A percentile compares a stretch with the other conserved stretches of the same genome.
These are phyloP conservation scores for Oscheius sp. DNA, from an alignment of 2,888 invertebrate species.

Conservation along the genomic window DNA sequence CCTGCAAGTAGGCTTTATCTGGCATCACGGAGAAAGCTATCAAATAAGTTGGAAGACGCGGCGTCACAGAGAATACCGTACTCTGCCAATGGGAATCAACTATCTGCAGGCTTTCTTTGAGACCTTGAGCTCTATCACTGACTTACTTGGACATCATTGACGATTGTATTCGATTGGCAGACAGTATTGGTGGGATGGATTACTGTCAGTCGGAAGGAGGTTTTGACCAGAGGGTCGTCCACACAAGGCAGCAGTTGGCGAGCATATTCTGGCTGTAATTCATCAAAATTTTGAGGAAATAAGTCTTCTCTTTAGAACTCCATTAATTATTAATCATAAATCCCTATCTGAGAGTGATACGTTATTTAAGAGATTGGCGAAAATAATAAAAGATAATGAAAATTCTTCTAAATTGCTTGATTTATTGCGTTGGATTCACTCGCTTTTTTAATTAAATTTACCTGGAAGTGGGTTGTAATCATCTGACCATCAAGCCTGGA, in stretches of 20 bases:
- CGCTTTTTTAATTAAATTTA: too few relatives aligned
- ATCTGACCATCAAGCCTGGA: not conserved
- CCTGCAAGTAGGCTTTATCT: constrained; percentile 45
- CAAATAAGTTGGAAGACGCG: constrained; percentile 51
- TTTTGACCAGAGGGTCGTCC: constrained; percentile 49
- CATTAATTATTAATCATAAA: too few relatives aligned
- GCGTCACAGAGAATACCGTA: constrained; percentile 53
- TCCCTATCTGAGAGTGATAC: too few relatives aligned
- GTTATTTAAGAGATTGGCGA: too few relatives aligned
- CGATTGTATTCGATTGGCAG: constrained; percentile 51
- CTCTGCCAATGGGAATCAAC: constrained; percentile 46
- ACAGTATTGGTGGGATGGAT: constrained; percentile 51
- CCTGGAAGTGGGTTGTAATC: constrained; percentile 20
- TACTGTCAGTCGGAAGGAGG: constrained; percentile 46
- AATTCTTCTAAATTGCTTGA: too few relatives aligned
- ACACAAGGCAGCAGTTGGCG: constrained; percentile 51
- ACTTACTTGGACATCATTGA: constrained; percentile 48
- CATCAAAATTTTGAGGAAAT: not conserved
- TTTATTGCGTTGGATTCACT: too few relatives aligned
- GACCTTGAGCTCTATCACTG: not conserved
- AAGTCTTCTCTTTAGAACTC: too few relatives aligned
- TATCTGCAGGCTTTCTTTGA: constrained; percentile 24
- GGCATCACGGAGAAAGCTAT: constrained; percentile 54
- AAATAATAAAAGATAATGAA: too few relatives aligned
- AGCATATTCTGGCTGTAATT: constrained; percentile 50